A percentile compares a stretch with the other conserved stretches of the same genome.
Conservation (phyloP, 2,888 invertebrate species). For the Chesias legatella region DNA sequence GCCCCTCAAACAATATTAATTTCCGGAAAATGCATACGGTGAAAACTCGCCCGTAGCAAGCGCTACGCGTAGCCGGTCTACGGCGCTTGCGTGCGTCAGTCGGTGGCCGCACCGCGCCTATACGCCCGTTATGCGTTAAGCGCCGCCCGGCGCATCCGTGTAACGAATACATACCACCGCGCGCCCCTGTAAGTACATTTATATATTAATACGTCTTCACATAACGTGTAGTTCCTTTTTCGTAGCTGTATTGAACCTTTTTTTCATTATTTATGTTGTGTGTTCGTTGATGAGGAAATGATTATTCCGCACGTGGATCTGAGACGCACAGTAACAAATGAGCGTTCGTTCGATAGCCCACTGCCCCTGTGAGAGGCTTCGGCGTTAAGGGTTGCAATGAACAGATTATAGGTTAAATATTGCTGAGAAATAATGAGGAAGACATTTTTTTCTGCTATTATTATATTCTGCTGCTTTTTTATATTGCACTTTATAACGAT, state of each 20-base stretch:
- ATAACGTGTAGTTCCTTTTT: no score
- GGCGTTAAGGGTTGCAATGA: constrained; percentile 69
- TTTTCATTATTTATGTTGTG: background rate
- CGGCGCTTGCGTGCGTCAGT: constrained; percentile 72
- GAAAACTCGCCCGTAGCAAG: constrained; percentile 42
- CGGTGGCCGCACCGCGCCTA: constrained; percentile 66
- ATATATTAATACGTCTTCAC: constrained; percentile 10
- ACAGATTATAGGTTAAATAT: constrained; percentile 47
- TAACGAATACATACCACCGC: constrained; percentile 51
- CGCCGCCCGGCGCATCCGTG: constrained; percentile 39
- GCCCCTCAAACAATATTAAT: background rate
- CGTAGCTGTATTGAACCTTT: background rate
- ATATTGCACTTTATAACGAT: no score
- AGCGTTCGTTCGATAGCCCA: constrained; percentile 78
- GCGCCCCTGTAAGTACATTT: constrained; percentile 72
- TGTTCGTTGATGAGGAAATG: constrained; percentile 41
- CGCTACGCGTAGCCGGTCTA: constrained; percentile 31
- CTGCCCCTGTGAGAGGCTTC: constrained; percentile 76
- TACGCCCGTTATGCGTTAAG: constrained; percentile 62
- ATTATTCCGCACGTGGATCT: constrained; percentile 67
- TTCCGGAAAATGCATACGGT: constrained; percentile 21
- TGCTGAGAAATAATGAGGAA: constrained; percentile 32
- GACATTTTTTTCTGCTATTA: background rate
- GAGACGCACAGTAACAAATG: constrained; percentile 69
- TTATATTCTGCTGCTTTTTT: background rate